Evolutionary conservation across 2,888 invertebrate genomes (phyloP).

Genomic region (Oscheius sp.): DNA sequence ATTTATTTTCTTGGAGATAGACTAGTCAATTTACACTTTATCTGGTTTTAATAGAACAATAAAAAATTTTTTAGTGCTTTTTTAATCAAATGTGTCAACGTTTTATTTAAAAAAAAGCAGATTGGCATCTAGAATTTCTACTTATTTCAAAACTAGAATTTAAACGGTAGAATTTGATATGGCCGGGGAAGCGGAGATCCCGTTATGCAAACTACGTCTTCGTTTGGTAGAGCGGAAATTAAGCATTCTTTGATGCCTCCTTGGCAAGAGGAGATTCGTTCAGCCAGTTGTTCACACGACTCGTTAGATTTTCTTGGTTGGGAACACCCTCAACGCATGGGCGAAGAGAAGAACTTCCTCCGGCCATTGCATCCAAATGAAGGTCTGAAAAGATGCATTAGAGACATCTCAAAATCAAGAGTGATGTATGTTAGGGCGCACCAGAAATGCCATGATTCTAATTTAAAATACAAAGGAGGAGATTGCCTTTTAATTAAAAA

Average conservation of each 20-base stretch:
- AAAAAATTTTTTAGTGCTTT: background rate
- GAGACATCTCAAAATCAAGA: no score
- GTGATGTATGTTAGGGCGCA: no score
- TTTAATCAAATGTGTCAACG: background rate
- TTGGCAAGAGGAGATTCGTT: background rate
- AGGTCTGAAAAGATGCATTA: slow-evolving; percentile 9
- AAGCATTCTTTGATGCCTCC: background rate
- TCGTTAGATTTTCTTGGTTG: slow-evolving; percentile 20
- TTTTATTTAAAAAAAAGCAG: no score
- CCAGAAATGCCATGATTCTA: no score
- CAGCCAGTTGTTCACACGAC: slow-evolving; percentile 21
- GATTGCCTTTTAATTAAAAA: no score
- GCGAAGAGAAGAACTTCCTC: background rate
- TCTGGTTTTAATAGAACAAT: no score
- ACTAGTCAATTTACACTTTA: background rate
- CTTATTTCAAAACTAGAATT: no score
- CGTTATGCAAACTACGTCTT: background rate
- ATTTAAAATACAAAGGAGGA: no score
- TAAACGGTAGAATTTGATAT: background rate
- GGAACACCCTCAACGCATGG: slow-evolving; percentile 8
- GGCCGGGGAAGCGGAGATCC: background rate
- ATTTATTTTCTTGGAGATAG: background rate
- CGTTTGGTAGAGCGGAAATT: background rate
- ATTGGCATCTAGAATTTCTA: no score
- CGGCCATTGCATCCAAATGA: slow-evolving; percentile 1